phyloP scores from a whole-genome alignment of 2,888 invertebrate genomes.

The Megastigmus dorsalis region DNA sequence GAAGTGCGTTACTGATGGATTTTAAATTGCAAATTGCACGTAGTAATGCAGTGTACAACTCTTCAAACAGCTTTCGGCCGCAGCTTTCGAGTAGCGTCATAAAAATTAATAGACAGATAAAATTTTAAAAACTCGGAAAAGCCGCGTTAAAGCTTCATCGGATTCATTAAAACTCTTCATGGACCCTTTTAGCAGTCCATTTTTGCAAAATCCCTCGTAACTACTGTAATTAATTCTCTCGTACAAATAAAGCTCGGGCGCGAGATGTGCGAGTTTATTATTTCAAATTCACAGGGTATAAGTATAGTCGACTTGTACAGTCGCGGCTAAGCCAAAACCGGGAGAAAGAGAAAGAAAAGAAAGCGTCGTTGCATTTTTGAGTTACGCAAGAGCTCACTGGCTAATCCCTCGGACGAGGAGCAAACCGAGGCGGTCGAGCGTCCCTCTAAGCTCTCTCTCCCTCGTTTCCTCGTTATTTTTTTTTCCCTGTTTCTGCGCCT shows the following conservation, averaged over 20 bases:
- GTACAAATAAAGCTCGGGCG: not conserved
- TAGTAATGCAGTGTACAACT: too few relatives aligned
- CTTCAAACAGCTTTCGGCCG: too few relatives aligned
- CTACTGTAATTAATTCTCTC: not conserved
- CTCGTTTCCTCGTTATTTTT: not conserved
- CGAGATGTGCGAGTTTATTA: too few relatives aligned
- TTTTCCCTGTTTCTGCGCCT: not conserved
- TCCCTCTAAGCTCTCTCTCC: slow-evolving; percentile 14
- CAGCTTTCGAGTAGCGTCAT: not conserved
- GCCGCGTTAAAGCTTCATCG: not conserved
- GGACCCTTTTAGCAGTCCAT: not conserved
- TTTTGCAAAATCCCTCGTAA: not conserved
- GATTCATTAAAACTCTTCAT: not conserved
- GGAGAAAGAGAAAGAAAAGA: too few relatives aligned
- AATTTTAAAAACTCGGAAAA: not conserved
- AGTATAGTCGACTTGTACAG: too few relatives aligned
- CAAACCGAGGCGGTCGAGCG: not conserved
- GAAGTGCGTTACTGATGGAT: too few relatives aligned
- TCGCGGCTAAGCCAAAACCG: too few relatives aligned
- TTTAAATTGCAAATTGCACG: too few relatives aligned
- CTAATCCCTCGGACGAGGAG: slow-evolving; percentile 26
- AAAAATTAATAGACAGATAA: not conserved
- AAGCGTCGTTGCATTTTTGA: slow-evolving; percentile 26
- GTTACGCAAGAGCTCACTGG: slow-evolving; percentile 6
- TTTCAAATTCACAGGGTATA: too few relatives aligned